Evolutionary conservation across 2,888 invertebrate species (phyloP), one percentile per base, ranked within the genome.

Genomic region (Hipparchia sbordonii): DNA sequence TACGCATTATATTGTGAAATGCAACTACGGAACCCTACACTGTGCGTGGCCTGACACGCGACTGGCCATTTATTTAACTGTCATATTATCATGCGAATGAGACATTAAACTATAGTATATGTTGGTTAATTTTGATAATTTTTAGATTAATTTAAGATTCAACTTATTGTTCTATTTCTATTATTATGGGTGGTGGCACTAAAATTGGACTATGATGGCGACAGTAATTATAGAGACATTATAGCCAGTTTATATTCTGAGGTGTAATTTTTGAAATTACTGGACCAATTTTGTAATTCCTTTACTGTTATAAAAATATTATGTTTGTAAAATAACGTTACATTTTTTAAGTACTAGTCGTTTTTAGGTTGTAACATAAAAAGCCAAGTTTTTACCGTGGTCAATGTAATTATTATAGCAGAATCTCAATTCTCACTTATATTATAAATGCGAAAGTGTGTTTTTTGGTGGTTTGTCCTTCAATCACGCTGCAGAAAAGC

Each of bases 181-280:
- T 12, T 5, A 39, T 39, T 39, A 23, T 23, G 0, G n/a, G 13
- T 48, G 48, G 33, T 65, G 65, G 33, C 65, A 65, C 33, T 48
- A 62, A 52, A 65, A 12, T 62, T 46, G 51, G 33, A 12, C 33
- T 2, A 10, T 23, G 65, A 33, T 51, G 51, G 33, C 48, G 13
- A 13, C 13, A 48, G 33, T 65, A 52, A 52, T 33, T 33, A 33
- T 9, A 33, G 48, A 62, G 33, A 65, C 13, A 12, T 51, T 39
- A 2, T 39, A 2, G 48, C 13, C 62, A 62, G 13, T 46, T 23
- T 62, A 48, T 23, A 23, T 10, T 48, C 12, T 7, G 52, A 65
- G 51, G 10, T 51, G 65, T 65, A 65, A 65, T 65, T 65, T 65
- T 9, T 65, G 2, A 65, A 65, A 65, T 65, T 33, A 51, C 65